phyloP scores from a whole-genome alignment of 2,113 vertebrate genomes.

The Oncorhynchus kisutch region DNA sequence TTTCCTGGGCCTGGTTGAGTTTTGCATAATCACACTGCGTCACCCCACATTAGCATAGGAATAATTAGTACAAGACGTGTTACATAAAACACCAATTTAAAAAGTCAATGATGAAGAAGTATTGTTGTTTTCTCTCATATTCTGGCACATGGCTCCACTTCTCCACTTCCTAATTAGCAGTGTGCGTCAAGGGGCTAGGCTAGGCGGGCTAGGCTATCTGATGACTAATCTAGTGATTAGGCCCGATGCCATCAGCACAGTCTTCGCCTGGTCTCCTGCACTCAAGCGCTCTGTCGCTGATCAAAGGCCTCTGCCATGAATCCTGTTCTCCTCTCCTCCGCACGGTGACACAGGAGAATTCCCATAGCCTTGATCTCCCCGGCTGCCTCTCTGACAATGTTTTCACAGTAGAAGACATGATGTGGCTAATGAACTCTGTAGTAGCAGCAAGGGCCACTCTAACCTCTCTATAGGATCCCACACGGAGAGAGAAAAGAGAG shows the following conservation, averaged over 20 bases:
- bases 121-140: conserved; percentile 14
- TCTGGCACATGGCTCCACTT: conserved; percentile 26
- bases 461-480: conserved; percentile 18
- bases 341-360: conserved; percentile 38
- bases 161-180: conserved; percentile 53
- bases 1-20: neutral
- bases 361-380: conserved; percentile 38
- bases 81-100: conserved; percentile 32
- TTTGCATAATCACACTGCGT: conserved; percentile 1
- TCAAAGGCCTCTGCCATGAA: conserved; percentile 55
- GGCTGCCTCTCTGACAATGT: conserved; percentile 33
- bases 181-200: conserved; percentile 5
- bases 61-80: conserved; percentile 4
- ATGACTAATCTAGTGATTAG: conserved; percentile 65
- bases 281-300: conserved; percentile 32
- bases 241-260: conserved; percentile 46
- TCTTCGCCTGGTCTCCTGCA: conserved; percentile 45
- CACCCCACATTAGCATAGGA: conserved; percentile 17
- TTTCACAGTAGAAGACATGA: conserved; percentile 31
- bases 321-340: conserved; percentile 13
- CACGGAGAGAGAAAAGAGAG: conserved; percentile 5
- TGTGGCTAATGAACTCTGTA: conserved; percentile 33
- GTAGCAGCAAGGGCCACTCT: conserved; percentile 12
- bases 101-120: conserved; percentile 25
- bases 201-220: conserved; percentile 40